Percentiles rank a stretch among this genome's conserved stretches.
Evolutionary conservation across 2,797 vertebrate genomes (phyloP).

Genomic region (Rachycentron canadum): DNA sequence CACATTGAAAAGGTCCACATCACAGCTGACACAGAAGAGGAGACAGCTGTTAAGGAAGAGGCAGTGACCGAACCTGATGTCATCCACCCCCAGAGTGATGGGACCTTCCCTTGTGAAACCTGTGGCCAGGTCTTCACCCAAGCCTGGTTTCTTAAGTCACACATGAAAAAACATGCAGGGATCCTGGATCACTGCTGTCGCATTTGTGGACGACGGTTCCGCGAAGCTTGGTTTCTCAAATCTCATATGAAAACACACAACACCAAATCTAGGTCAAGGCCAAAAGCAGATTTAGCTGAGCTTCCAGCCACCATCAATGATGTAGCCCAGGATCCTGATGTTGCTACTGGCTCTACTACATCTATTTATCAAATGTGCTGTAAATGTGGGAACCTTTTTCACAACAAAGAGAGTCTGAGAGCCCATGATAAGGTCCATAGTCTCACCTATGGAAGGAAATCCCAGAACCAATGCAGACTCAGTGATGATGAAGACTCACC

Average conservation of each 20-base stretch:
- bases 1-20: constrained; percentile 95
- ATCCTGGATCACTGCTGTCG: constrained; percentile 94
- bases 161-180: constrained; percentile 96
- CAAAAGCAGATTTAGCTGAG: constrained; percentile 85
- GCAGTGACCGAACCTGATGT: constrained; percentile 71
- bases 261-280: constrained; percentile 86
- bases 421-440: constrained; percentile 90
- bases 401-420: constrained; percentile 91
- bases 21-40: constrained; percentile 85
- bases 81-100: constrained; percentile 80
- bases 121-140: constrained; percentile 95
- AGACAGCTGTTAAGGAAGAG: constrained; percentile 74
- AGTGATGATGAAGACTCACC: constrained; percentile 78
- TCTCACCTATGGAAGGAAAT: constrained; percentile 73
- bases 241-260: constrained; percentile 97
- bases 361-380: constrained; percentile 92
- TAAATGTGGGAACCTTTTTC: constrained; percentile 96
- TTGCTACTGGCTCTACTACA: constrained; percentile 76
- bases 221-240: constrained; percentile 97
- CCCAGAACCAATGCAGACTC: constrained; percentile 56
- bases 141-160: constrained; percentile 95
- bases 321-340: constrained; percentile 91
- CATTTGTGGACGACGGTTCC: constrained; percentile 94
- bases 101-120: constrained; percentile 92
- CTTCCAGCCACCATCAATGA: constrained; percentile 93